Base-by-base conservation (phyloP, 64 coral and sea anemone species). In the Stylophora pistillata region DNA sequence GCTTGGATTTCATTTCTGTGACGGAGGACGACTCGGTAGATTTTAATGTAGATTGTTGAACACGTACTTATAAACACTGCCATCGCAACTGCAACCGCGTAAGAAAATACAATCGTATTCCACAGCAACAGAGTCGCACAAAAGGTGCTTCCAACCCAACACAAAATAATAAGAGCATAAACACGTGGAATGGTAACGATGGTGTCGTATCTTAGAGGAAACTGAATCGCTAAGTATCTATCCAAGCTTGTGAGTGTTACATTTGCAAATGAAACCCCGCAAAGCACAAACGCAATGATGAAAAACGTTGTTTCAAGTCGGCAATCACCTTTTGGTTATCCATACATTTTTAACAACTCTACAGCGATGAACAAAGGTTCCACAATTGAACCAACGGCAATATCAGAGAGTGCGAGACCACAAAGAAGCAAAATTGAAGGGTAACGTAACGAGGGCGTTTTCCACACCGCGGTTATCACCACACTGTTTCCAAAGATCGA, bases 151-250 rank as follows among this genome's bases (percentile, higher is more conserved):
- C 10, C 21, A 25, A 68, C 20, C 64, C 73, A 75, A 21, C 73
- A 75, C 1, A 75, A 21, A 21, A 21, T 52, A 0, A 75, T 53
- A 31, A 75, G 30, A 17, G 18, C 2, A 53, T 17, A 12, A 10
- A 75, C 20, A 7, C 73, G 18, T 7, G 37, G 33, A 75, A 75
- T 33, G 16, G 33, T 75, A 18, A 75, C 73, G 34, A 75, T 75
- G 17, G 11, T 52, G 37, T 3, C 0, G 15, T 75, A 75, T 21
- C 73, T 53, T 37, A 75, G 33, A 11, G 73, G 73, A 53, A 52
- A 75, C 15, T 75, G 73, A 11, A 75, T 75, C 13, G 73, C 73
- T 53, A 75, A 11, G 73, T 75, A 53, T 52, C 73, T 75, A 31
- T 75, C 73, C 31, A 75, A 52, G 34, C 73, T 75, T 9, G 53